These are phyloP conservation scores for Ormyrus pomaceus DNA, from an alignment of 2,888 invertebrate genomes.

Conservation along the genomic window DNA sequence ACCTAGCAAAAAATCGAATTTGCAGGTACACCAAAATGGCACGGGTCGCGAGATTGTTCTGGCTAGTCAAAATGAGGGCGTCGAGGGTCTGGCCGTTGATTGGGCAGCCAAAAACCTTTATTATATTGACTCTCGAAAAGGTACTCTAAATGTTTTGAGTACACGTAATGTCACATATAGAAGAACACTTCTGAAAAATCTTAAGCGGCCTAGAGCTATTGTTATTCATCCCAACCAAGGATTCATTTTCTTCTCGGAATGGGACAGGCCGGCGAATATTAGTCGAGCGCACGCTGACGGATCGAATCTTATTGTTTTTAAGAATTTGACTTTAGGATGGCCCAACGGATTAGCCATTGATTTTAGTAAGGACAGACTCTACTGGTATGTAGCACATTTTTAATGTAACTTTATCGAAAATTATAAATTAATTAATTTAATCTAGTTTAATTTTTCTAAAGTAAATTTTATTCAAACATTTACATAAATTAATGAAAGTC, in stretches of 20 bases:
- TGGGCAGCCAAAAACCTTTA: slow-evolving; percentile 97
- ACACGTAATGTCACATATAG: slow-evolving; percentile 90
- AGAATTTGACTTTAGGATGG: slow-evolving; percentile 95
- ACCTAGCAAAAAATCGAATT: background rate
- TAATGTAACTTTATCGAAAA: background rate
- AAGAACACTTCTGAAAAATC: slow-evolving; percentile 88
- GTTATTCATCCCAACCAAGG: slow-evolving; percentile 98
- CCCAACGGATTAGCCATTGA: slow-evolving; percentile 98
- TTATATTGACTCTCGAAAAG: slow-evolving; percentile 95
- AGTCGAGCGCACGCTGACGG: slow-evolving; percentile 95
- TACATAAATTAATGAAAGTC: no score
- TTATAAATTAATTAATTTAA: no score
- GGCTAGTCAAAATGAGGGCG: slow-evolving; percentile 97
- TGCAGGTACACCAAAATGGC: slow-evolving; percentile 85
- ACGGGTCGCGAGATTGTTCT: slow-evolving; percentile 91
- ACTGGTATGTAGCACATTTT: slow-evolving; percentile 80
- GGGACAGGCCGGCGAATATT: slow-evolving; percentile 97
- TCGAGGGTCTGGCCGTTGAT: slow-evolving; percentile 96
- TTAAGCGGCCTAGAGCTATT: slow-evolving; percentile 96
- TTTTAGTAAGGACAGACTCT: slow-evolving; percentile 89
- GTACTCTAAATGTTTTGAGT: slow-evolving; percentile 94
- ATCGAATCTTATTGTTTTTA: slow-evolving; percentile 89
- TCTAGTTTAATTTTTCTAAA: no score
- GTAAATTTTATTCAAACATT: no score
- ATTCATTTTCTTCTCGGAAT: slow-evolving; percentile 95